These are phyloP conservation scores for Scaptomyza flava DNA, from an alignment of 2,888 invertebrate species.

Conservation along the genomic window DNA sequence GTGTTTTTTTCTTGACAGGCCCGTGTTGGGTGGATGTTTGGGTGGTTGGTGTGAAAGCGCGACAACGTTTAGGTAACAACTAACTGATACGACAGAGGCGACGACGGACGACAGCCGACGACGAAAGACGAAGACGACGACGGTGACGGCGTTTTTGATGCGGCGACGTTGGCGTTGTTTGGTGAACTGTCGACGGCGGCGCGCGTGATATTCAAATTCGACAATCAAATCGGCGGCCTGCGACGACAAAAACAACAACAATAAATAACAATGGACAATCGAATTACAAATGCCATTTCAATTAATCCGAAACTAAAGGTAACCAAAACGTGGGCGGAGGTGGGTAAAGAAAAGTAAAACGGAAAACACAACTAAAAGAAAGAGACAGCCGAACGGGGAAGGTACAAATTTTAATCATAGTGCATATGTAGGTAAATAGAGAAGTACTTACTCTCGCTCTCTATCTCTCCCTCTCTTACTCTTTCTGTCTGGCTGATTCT, in stretches of 20 bases:
- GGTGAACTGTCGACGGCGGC: constrained; percentile 53
- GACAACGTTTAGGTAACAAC: constrained; percentile 70
- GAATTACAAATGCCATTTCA: constrained; percentile 74
- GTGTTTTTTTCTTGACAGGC: constrained; percentile 25
- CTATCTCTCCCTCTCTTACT: neutral
- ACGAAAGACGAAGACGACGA: neutral
- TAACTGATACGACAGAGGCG: constrained; percentile 63
- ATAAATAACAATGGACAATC: constrained; percentile 66
- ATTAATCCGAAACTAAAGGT: constrained; percentile 55
- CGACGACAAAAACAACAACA: constrained; percentile 72
- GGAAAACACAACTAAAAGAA: constrained; percentile 31
- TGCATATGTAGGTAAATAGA: neutral
- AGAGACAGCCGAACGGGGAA: constrained; percentile 30
- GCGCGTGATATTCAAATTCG: constrained; percentile 75
- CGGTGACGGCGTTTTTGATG: constrained; percentile 40
- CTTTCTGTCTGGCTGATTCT: constrained; percentile 12
- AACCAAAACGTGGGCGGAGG: constrained; percentile 23
- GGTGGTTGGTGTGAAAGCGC: constrained; percentile 40
- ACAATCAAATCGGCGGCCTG: constrained; percentile 74
- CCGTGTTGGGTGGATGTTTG: constrained; percentile 8
- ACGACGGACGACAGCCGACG: constrained; percentile 8
- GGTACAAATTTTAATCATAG: neutral
- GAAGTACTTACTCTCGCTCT: neutral
- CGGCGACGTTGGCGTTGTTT: constrained; percentile 60
- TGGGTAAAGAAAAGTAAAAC: constrained; percentile 24